phyloP scores from a whole-genome alignment of 2,797 vertebrate species.

The Columba guinea region DNA sequence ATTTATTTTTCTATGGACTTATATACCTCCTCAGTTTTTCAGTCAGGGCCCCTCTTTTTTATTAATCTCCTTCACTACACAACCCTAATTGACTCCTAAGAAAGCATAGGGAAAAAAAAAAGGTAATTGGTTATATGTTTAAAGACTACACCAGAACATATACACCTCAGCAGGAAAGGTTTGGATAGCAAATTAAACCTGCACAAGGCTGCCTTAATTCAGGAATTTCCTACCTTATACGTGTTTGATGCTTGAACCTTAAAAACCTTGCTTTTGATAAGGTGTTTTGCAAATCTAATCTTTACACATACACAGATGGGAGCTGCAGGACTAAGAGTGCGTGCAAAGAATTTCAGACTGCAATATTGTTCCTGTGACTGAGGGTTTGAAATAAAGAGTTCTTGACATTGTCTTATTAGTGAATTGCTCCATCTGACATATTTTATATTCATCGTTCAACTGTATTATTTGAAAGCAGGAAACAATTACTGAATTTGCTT shows the following conservation, averaged over 20 bases:
- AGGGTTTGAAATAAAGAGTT: not conserved
- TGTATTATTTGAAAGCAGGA: not conserved
- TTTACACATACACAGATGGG: not conserved
- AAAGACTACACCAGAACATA: not conserved
- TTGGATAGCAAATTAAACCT: not conserved
- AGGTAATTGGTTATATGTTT: not conserved
- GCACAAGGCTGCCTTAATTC: not conserved
- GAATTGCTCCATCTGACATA: not conserved
- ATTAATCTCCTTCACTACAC: not conserved
- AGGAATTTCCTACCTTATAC: not conserved
- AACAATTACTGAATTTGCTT: not conserved
- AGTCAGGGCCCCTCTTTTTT: not conserved
- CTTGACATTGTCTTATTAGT: not conserved
- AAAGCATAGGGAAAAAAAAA: not conserved
- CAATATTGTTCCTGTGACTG: rapidly evolving
- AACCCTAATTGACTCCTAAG: not conserved
- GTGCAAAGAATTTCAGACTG: not conserved
- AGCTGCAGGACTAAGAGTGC: not conserved
- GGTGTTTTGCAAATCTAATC: not conserved
- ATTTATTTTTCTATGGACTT: not conserved
- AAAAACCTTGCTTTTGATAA: not conserved
- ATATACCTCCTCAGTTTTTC: not conserved
- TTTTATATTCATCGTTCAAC: not conserved
- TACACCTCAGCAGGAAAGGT: not conserved
- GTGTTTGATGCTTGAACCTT: not conserved